Base-by-base conservation (phyloP, 2,888 invertebrate genomes). In the Agrochola litura region DNA sequence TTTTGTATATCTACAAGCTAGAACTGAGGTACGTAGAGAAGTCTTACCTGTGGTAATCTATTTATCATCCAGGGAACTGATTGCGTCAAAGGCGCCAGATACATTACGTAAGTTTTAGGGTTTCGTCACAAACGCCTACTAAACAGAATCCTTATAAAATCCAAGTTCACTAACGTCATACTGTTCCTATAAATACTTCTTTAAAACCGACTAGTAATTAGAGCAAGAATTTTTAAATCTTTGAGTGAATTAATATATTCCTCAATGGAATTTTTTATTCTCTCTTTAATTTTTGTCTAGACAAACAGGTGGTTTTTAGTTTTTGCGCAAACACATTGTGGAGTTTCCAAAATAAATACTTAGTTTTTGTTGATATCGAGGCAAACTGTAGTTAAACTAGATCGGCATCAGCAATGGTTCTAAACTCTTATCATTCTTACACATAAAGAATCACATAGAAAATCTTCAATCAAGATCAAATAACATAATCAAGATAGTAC, bases 91-190 rank as follows among this genome's bases (percentile, higher is more conserved):
- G 77, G 69, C 75, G 37, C 49, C 69, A 81, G 76, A 77, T 81
- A 84, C 30, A 69, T 89, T 88, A 88, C 84, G 74, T 89, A 81
- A 88, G 71, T 89, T 81, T 88, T 83, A 88, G 61, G 88, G 88
- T 88, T 88, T 89, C 88, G 70, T 77, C 82, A 85, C 78, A 77
- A n/a, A 61, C 54, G 78, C 69, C 83, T 81, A 83, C 74, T 70
- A 77, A 76, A 80, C 80, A 65, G 88, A 89, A 88, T 82, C 89
- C 88, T 76, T 88, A 88, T 49, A 83, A 88, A 79, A 86, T 82
- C 73, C 12, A 64, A 76, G 56, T 58, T 56, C 16, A 70, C 46
- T 56, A 41, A 72, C 63, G 63, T 69, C 58, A 77, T 12, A 41
- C 41, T 49, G 14, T 41, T 74, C 9, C 64, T 68, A 46, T 67